Evolutionary conservation across 2,888 invertebrate genomes (phyloP).

Genomic region (Acrocyrtus sp.): DNA sequence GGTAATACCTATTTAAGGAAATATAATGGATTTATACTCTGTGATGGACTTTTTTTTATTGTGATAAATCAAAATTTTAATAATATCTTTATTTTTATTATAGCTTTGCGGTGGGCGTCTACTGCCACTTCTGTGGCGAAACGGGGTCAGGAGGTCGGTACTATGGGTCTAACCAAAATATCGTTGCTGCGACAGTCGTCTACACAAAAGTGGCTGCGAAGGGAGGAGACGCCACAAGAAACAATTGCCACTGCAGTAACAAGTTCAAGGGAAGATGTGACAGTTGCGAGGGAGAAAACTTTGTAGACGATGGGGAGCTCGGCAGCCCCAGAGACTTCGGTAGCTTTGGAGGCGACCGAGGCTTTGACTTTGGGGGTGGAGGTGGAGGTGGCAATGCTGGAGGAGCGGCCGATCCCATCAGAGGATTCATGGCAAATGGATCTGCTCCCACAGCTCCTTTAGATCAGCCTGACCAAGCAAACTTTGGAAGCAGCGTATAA

Average conservation of each 20-base stretch:
- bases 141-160: conserved; percentile 22
- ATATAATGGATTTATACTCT: neutral
- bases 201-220: conserved; percentile 20
- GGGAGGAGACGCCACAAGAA: conserved; percentile 5
- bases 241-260: conserved; percentile 44
- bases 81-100: neutral
- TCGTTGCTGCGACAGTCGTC: conserved; percentile 21
- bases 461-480: conserved; percentile 19
- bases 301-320: conserved; percentile 46
- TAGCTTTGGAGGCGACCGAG: conserved; percentile 45
- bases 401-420: conserved; percentile 4
- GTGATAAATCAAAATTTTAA: neutral
- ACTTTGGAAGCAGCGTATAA: neutral
- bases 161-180: conserved; percentile 38
- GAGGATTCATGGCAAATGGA: conserved; percentile 20
- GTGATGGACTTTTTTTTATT: neutral
- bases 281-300: conserved; percentile 37
- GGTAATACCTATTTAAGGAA: neutral
- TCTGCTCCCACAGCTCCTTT: conserved; percentile 7
- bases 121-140: conserved; percentile 39
- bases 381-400: conserved; percentile 14
- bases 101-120: conserved; percentile 26
- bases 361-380: conserved; percentile 19
- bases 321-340: conserved; percentile 34
- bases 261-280: conserved; percentile 48